Percentiles rank a stretch among this genome's conserved stretches.
Evolutionary conservation across 1,140 invertebrate species (phyloP).

Genomic region (Ladona fulva): DNA sequence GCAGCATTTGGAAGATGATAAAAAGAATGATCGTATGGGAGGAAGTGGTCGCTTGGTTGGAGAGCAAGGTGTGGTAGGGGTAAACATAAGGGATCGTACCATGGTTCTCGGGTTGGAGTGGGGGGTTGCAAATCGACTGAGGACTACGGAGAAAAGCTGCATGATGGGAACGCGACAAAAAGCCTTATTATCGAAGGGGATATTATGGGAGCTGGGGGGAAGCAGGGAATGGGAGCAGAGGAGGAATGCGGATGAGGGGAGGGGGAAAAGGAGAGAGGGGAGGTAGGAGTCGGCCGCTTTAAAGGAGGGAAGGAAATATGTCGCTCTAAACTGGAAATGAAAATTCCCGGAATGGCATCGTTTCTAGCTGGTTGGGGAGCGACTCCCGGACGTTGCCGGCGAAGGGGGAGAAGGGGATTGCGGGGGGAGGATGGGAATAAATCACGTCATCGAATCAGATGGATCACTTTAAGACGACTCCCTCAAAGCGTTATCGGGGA

Average conservation of each 20-base stretch:
- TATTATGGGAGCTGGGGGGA: no score
- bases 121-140: neutral
- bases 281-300: neutral
- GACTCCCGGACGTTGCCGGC: neutral
- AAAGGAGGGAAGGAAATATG: conserved; percentile 14
- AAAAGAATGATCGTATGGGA: no score
- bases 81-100: neutral
- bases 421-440: neutral
- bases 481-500: no score
- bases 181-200: no score
- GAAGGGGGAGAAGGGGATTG: neutral
- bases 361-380: conserved; percentile 11
- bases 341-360: neutral
- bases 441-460: no score
- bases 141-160: neutral
- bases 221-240: neutral
- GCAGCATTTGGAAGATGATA: no score
- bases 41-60: no score
- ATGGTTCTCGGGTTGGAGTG: neutral
- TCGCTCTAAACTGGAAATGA: conserved; percentile 4
- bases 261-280: neutral
- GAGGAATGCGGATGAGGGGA: neutral
- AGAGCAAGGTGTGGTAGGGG: no score
- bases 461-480: no score
- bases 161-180: neutral